These are phyloP conservation scores for Lasioglossum figueresi DNA, from an alignment of 2,888 invertebrate genomes.

Conservation along the genomic window DNA sequence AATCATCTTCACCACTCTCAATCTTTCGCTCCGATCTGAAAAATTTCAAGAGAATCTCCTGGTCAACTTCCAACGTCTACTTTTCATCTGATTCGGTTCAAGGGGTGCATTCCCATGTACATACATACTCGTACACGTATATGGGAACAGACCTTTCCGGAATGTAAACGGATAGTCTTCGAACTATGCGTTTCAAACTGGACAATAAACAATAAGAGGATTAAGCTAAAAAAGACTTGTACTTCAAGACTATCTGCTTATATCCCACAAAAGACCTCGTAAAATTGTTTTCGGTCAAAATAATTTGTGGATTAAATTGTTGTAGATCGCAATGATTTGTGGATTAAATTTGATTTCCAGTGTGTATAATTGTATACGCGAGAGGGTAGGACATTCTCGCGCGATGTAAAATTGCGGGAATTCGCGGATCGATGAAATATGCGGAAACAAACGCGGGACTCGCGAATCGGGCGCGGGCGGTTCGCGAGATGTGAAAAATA, in stretches of 20 bases:
- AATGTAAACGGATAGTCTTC: too few species aligned
- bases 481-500: conserved; percentile 26
- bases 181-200: too few species aligned
- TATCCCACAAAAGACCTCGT: too few species aligned
- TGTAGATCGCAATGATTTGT: too few species aligned
- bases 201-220: too few species aligned
- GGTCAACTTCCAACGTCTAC: neutral
- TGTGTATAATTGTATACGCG: neutral
- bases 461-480: neutral
- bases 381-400: neutral
- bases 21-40: conserved; percentile 35
- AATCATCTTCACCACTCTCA: conserved; percentile 52
- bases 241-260: too few species aligned
- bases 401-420: neutral
- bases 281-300: too few species aligned
- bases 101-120: too few species aligned
- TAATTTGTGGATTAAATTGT: too few species aligned
- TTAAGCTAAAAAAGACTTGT: too few species aligned
- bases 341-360: neutral
- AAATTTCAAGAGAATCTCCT: conserved; percentile 39
- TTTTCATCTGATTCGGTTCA: neutral
- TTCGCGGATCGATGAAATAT: conserved; percentile 22
- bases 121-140: too few species aligned
- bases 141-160: too few species aligned
- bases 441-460: neutral